Conservation (phyloP, 2,797 vertebrate genomes). For the Peromyscus melanophrys region DNA sequence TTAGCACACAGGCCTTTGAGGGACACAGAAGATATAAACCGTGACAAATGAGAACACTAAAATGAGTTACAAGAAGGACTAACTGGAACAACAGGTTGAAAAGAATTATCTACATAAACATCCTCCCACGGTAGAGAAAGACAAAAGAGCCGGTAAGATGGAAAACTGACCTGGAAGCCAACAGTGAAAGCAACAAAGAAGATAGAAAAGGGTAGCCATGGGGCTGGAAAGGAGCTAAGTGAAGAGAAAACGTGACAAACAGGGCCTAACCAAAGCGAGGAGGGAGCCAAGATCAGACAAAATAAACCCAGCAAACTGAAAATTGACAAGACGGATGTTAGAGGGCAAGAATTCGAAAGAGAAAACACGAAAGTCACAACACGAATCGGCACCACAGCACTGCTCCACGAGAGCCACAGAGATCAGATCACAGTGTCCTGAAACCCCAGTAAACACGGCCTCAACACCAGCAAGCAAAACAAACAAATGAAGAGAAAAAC, state of each 20-base stretch:
- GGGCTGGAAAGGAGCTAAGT: not conserved
- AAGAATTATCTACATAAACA: not conserved
- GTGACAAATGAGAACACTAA: not conserved
- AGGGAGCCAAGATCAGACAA: not conserved
- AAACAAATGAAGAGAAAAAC: slow-evolving; percentile 42
- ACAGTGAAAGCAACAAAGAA: not conserved
- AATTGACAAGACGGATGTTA: not conserved
- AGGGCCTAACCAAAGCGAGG: not conserved
- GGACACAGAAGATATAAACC: not conserved
- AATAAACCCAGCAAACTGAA: not conserved
- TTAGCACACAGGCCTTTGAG: not conserved
- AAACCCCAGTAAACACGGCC: not conserved
- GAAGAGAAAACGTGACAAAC: not conserved
- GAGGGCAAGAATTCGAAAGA: not conserved
- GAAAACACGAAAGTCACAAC: not conserved
- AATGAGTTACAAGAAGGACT: not conserved
- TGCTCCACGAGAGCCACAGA: not conserved
- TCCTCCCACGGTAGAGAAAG: not conserved
- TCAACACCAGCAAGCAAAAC: slow-evolving; percentile 49
- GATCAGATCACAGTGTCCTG: not conserved
- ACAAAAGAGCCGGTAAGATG: not conserved
- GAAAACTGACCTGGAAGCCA: not conserved
- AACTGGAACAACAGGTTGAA: not conserved
- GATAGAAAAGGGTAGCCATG: not conserved
- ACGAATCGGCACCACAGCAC: not conserved